Base-by-base conservation (phyloP, 2,113 vertebrate species). In the Paradoxurus hermaphroditus region DNA sequence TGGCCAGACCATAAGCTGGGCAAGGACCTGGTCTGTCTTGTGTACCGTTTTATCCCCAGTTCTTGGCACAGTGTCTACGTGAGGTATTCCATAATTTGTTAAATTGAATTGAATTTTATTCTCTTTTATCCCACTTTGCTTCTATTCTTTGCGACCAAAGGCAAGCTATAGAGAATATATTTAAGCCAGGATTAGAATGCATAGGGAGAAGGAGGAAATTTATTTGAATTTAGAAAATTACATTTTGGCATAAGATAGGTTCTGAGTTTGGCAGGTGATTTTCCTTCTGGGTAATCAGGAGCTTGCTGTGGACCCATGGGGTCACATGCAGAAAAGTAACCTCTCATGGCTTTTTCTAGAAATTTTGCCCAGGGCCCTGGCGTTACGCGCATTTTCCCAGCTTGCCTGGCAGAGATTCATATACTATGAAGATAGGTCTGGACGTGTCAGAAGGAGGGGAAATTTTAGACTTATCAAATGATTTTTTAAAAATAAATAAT, bases 171-270 rank as follows among this genome's bases (percentile, higher is more conserved):
- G 9, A 88, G 44, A 86, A 21, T 63, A 65, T 10, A 83, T 81
- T 65, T 85, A 88, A 95, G 34, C 65, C 3, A 85, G 85, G 79
- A 94, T 90, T 70, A 75, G 72, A 79, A 81, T 68, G 29, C 31
- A 3, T 41, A 79, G 63, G 63, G 88, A 49, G 73, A 81, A 67
- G 63, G 94, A 73, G 72, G 81, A 79, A 84, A 82, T 83, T 75
- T 84, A 68, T 23, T 25, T 94, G 73, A 59, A 75, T 79, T 96
- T 96, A 82, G 93, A n/a, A 97, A 94, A 82, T 96, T 75, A 77
- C 56, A 81, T 86, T 78, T 94, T 87, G 77, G 36, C 59, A 13
- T n/a, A 25, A 62, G 27, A 62, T 29, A 46, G 73, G 6, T 70
- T 95, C 49, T 70, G 34, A 87, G 41, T 75, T 94, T 88, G 86